Percentiles rank a stretch among this genome's conserved stretches.
phyloP scores from a whole-genome alignment of 1,140 invertebrate genomes.

The Trachelipus rathkii region DNA sequence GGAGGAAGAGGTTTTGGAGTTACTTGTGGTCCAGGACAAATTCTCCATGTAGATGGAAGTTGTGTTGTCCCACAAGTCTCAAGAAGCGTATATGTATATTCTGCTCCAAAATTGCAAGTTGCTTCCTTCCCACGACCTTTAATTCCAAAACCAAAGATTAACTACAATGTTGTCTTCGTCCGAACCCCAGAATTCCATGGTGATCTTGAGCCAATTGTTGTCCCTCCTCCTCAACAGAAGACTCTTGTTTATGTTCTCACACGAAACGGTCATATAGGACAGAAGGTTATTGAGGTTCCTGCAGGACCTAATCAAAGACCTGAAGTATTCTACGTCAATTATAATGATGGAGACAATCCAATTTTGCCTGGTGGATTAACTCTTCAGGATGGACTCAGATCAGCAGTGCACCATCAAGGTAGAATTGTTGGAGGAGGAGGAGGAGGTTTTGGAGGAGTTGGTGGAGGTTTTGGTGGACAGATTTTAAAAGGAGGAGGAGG shows the following conservation, averaged over 20 bases:
- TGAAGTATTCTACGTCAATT: conserved; percentile 41
- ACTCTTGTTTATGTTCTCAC: conserved; percentile 40
- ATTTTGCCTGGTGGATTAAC: conserved; percentile 32
- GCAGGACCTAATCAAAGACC: conserved; percentile 28
- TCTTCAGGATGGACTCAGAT: conserved; percentile 32
- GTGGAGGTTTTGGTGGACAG: no score
- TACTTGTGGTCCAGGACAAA: conserved; percentile 28
- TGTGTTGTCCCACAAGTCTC: conserved; percentile 33
- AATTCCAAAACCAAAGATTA: conserved; percentile 32
- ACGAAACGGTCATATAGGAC: conserved; percentile 26
- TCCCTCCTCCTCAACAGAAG: conserved; percentile 37
- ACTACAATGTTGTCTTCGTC: conserved; percentile 42
- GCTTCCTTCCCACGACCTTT: conserved; percentile 24
- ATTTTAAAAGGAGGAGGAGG: no score
- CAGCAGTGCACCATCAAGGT: neutral
- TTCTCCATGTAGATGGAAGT: conserved; percentile 33
- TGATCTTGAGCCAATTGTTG: conserved; percentile 27
- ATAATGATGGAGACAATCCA: conserved; percentile 39
- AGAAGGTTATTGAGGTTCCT: conserved; percentile 33
- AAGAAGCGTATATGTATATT: conserved; percentile 36
- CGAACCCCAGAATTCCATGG: conserved; percentile 26
- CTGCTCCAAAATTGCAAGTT: conserved; percentile 25
- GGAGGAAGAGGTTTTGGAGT: conserved; percentile 17
- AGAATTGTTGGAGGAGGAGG: conserved; percentile 26
- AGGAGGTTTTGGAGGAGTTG: conserved; percentile 3